These are phyloP conservation scores for Crocallis elinguaria DNA, from an alignment of 2,888 invertebrate species.

Conservation along the genomic window DNA sequence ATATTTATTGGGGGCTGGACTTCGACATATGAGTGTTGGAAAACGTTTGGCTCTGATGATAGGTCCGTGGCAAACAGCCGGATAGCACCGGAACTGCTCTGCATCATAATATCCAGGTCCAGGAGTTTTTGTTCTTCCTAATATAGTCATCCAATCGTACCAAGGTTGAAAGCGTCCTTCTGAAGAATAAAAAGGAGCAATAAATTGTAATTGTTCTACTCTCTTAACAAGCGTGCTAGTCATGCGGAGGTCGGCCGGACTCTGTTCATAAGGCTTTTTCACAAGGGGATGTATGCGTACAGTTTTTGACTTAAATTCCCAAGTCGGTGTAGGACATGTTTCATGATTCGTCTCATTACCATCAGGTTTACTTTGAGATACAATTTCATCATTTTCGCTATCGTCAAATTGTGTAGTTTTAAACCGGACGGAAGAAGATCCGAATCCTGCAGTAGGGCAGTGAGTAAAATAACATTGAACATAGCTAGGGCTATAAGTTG, in stretches of 20 bases:
- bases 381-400: conserved; percentile 37
- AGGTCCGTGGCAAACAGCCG: conserved; percentile 64
- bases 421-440: conserved; percentile 59
- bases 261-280: conserved; percentile 52
- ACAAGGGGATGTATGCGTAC: conserved; percentile 57
- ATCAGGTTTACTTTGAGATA: conserved; percentile 12
- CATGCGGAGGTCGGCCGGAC: conserved; percentile 57
- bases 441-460: conserved; percentile 61
- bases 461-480: conserved; percentile 46
- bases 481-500: conserved; percentile 50
- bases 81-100: conserved; percentile 54
- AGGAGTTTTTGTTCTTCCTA: conserved; percentile 53
- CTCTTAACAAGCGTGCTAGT: conserved; percentile 32
- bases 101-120: conserved; percentile 62
- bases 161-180: conserved; percentile 68
- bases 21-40: conserved; percentile 24
- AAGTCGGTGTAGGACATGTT: conserved; percentile 50
- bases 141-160: conserved; percentile 64
- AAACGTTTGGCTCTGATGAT: conserved; percentile 59
- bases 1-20: conserved; percentile 68
- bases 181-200: conserved; percentile 65
- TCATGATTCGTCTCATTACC: conserved; percentile 18
- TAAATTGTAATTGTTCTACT: conserved; percentile 45
- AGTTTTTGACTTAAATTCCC: conserved; percentile 69
- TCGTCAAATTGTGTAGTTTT: conserved; percentile 43